Evolutionary conservation across 2,113 vertebrate species (phyloP), one percentile per base, ranked within the genome.

Genomic region (human (Homo sapiens)): DNA sequence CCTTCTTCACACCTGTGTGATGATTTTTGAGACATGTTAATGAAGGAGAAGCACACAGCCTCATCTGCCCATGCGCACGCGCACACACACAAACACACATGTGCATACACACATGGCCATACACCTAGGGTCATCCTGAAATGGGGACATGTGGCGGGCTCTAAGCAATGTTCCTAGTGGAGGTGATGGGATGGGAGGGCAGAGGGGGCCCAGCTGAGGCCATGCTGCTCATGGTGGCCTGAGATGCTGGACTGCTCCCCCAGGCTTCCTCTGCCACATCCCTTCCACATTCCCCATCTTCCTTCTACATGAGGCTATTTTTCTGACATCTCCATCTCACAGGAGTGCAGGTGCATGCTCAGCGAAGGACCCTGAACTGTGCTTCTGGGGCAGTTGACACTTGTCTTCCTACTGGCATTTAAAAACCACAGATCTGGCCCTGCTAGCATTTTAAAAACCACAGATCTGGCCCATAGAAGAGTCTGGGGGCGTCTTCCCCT

Each of bases 1-100:
- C 99, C 98, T 99, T 98, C 98, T 99, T 99, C 99, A 99, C 98
- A 99, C 99, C 99, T 99, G 99, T 93, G 93, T 98, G 99, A 98
- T 96, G 98, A 99, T 99, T 98, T 99, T 99, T 98, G 98, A 99
- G 99, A 99, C 98, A 99, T 75, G 98, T 99, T 99, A 99, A 99
- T 99, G 98, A 99, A 82, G 97, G 87, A 98, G 84, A 98, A 98
- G 98, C 97, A 94, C 78, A 52, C 43, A 78, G 75, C 84, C 89
- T 92, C 73, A 78, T 68, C 40, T 59, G 90, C 45, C 25, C 10
- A 22, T 27, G 1, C 8, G 1, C 3, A 0, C 50, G 2, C 30
- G 30, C 30, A 11, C 18, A 14, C 32, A 3, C 22, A 73, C 83
- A 89, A 59, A 61, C 61, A 0, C 4, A 3, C 22, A 73, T 85